These are phyloP conservation scores for Falco columbarius DNA, from an alignment of 2,797 vertebrate species.

Conservation along the genomic window DNA sequence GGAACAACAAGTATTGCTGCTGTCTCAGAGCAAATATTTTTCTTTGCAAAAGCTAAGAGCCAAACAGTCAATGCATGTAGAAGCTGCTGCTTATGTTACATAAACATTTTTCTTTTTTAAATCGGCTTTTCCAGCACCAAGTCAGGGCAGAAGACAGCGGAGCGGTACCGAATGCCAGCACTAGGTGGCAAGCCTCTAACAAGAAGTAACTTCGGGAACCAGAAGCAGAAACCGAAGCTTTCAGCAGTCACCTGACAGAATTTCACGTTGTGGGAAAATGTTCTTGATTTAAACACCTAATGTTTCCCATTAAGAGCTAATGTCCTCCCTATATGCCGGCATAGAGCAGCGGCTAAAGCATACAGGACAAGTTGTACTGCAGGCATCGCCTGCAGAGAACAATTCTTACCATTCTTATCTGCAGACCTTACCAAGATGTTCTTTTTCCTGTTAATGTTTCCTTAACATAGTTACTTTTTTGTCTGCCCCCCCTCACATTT, in stretches of 20 bases:
- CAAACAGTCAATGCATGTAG: background rate
- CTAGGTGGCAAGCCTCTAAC: conserved; percentile 75
- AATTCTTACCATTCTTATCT: conserved; percentile 34
- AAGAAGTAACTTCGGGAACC: background rate
- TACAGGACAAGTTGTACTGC: background rate
- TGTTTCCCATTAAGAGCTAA: background rate
- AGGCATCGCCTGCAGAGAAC: background rate
- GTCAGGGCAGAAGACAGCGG: background rate
- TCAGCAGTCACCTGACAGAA: background rate
- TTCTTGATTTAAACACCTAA: background rate
- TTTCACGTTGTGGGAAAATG: background rate
- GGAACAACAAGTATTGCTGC: background rate
- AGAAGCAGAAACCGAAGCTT: background rate
- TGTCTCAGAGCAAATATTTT: background rate
- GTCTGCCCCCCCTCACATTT: background rate
- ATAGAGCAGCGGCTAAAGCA: background rate
- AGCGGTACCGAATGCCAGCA: conserved; percentile 2
- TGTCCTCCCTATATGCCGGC: background rate
- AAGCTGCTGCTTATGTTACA: background rate
- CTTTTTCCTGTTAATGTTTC: background rate
- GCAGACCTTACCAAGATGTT: conserved; percentile 32
- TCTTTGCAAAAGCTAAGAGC: background rate
- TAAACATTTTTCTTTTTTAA: rapidly evolving
- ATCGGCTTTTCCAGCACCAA: background rate
- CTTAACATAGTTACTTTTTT: background rate